These are phyloP conservation scores for Proterorhinus semilunaris DNA, from an alignment of 2,113 vertebrate species.

Conservation along the genomic window DNA sequence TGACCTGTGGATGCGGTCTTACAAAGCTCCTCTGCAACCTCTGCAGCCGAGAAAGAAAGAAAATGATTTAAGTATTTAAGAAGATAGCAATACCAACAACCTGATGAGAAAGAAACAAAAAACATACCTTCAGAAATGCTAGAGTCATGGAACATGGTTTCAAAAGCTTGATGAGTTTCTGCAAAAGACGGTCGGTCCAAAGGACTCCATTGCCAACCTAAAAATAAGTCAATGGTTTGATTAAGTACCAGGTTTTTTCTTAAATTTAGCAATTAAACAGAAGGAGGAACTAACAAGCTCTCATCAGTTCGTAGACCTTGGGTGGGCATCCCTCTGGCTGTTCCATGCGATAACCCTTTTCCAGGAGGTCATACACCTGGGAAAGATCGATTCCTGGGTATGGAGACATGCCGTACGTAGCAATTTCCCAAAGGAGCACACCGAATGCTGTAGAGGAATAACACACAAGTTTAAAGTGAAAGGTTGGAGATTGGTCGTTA, in stretches of 20 bases:
- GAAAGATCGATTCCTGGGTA: slow-evolving; percentile 98
- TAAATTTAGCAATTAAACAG: background rate
- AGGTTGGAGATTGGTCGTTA: background rate
- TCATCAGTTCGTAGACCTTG: slow-evolving; percentile 98
- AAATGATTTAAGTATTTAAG: background rate
- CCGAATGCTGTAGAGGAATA: slow-evolving; percentile 84
- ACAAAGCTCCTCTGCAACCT: slow-evolving; percentile 96
- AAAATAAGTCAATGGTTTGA: background rate
- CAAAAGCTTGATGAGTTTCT: slow-evolving; percentile 97
- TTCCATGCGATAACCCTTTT: slow-evolving; percentile 99
- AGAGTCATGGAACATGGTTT: slow-evolving; percentile 98
- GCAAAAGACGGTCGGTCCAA: slow-evolving; percentile 93
- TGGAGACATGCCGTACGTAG: slow-evolving; percentile 98
- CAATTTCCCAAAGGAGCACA: slow-evolving; percentile 97
- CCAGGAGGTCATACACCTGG: slow-evolving; percentile 96
- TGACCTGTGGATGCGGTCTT: slow-evolving; percentile 87
- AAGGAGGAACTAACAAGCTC: slow-evolving; percentile 89
- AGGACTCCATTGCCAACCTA: slow-evolving; percentile 98
- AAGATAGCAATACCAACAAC: background rate
- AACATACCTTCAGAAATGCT: slow-evolving; percentile 94
- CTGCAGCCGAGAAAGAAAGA: slow-evolving; percentile 62
- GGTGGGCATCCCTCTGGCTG: slow-evolving; percentile 97
- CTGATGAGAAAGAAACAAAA: background rate
- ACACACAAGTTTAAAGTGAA: background rate
- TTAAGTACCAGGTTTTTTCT: background rate